Percentiles rank a stretch among this genome's conserved stretches.
These are phyloP conservation scores for Fabriciana adippe DNA, from an alignment of 2,888 invertebrate species.

Conservation along the genomic window DNA sequence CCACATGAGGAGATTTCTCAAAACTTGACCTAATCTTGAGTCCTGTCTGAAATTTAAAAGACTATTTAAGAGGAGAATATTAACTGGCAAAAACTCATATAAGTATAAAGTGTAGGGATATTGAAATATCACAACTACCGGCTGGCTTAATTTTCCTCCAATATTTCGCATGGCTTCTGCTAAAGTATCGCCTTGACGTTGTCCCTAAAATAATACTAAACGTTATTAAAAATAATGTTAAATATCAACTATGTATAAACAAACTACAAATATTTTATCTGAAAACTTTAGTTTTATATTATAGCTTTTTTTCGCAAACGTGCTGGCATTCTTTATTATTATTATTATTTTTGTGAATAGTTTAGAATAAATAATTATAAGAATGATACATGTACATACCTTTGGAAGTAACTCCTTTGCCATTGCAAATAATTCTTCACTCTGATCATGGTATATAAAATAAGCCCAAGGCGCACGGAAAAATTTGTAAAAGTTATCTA, in stretches of 20 bases:
- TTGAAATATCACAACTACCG: constrained; percentile 25
- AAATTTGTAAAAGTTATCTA: constrained; percentile 85
- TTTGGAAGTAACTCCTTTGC: constrained; percentile 69
- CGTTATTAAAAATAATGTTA: not conserved
- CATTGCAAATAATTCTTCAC: constrained; percentile 71
- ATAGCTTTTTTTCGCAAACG: too few species aligned
- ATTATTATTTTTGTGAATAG: too few species aligned
- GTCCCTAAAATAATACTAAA: constrained; percentile 46
- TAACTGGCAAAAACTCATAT: not conserved
- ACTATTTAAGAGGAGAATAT: constrained; percentile 41
- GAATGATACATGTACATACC: constrained; percentile 45
- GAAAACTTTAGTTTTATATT: too few species aligned
- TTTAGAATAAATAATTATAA: too few species aligned
- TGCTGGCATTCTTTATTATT: too few species aligned
- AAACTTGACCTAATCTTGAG: constrained; percentile 54
- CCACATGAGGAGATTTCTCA: constrained; percentile 60
- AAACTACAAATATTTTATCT: not conserved
- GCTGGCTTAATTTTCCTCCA: constrained; percentile 42
- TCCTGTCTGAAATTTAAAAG: constrained; percentile 42
- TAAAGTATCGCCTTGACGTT: constrained; percentile 54
- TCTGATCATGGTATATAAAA: constrained; percentile 84
- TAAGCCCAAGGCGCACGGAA: constrained; percentile 85
- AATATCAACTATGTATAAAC: not conserved
- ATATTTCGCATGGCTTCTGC: constrained; percentile 52
- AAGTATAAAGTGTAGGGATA: not conserved